These are phyloP conservation scores for Byasa hedistus DNA, from an alignment of 2,888 invertebrate species.

Conservation along the genomic window DNA sequence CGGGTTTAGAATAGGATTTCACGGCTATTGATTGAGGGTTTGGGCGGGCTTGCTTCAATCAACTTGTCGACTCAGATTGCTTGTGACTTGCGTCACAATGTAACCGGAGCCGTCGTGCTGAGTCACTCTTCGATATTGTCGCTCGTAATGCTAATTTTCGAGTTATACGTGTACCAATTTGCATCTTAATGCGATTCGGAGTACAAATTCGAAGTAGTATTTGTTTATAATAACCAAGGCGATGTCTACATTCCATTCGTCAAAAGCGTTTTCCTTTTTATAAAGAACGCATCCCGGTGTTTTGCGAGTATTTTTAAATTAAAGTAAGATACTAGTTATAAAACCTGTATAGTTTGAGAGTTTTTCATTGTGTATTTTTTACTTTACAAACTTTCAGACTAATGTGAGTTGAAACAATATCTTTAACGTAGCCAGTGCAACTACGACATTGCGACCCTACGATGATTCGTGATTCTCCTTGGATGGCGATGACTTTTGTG, in stretches of 20 bases:
- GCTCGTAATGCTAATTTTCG: conserved; percentile 75
- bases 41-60: conserved; percentile 68
- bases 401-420: too few relatives aligned
- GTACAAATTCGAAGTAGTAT: conserved; percentile 43
- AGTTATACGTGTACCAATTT: conserved; percentile 75
- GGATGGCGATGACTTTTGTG: too few relatives aligned
- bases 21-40: conserved; percentile 69
- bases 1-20: conserved; percentile 69
- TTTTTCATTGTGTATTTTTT: too few relatives aligned
- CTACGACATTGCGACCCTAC: too few relatives aligned
- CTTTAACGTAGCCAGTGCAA: too few relatives aligned
- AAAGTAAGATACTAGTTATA: too few relatives aligned
- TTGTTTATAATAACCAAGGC: conserved; percentile 39
- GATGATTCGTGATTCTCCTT: too few relatives aligned
- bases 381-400: too few relatives aligned
- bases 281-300: too few relatives aligned
- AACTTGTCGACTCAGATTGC: conserved; percentile 57
- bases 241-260: conserved; percentile 34
- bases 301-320: too few relatives aligned
- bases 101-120: conserved; percentile 68
- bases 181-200: conserved; percentile 71
- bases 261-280: conserved; percentile 21
- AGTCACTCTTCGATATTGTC: conserved; percentile 74
- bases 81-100: conserved; percentile 60
- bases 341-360: too few relatives aligned